Evolutionary conservation across 2,113 vertebrate species (phyloP).

Genomic region (Sturnus vulgaris): DNA sequence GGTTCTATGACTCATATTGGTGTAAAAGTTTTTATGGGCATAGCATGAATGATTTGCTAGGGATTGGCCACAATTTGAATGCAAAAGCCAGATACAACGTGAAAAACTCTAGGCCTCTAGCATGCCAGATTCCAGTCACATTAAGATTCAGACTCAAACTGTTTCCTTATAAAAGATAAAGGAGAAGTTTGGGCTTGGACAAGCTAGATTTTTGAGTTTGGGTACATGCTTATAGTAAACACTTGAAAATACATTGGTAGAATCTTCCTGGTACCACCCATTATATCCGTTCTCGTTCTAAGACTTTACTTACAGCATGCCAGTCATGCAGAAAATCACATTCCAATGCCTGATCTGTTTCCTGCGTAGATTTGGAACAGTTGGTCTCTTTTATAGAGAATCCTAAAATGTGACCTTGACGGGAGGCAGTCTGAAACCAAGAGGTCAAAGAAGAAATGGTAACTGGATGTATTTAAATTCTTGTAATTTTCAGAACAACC

Average conservation of each 20-base stretch:
- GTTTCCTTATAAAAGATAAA: neutral
- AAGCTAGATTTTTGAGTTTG: neutral
- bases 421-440: conserved; percentile 33
- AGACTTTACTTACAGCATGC: conserved; percentile 20
- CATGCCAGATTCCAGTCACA: neutral
- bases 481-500: neutral
- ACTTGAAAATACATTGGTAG: neutral
- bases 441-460: neutral
- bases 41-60: neutral
- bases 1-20: neutral
- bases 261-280: neutral
- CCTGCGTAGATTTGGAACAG: neutral
- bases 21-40: neutral
- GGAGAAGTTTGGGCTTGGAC: neutral
- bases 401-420: neutral
- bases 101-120: neutral
- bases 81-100: neutral
- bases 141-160: neutral
- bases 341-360: neutral
- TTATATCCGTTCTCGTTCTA: neutral
- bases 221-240: neutral
- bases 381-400: conserved; percentile 57
- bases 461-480: neutral
- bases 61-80: neutral
- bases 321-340: conserved; percentile 41